Percentiles rank a stretch among this genome's conserved stretches.
These are phyloP conservation scores for Pterostichus niger DNA, from an alignment of 2,888 invertebrate species.

Conservation along the genomic window DNA sequence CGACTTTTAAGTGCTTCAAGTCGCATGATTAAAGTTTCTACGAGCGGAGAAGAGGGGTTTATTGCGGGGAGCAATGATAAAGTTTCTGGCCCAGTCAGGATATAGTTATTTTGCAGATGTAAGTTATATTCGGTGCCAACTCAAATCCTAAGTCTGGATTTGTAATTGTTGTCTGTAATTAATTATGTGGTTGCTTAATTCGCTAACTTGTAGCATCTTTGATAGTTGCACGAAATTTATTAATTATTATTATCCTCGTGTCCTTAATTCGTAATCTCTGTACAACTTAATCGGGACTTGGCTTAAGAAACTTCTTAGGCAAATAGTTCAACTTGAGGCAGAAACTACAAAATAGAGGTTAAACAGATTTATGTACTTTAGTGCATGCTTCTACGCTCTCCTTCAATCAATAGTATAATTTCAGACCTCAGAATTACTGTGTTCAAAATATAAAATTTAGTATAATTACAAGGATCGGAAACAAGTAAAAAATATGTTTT, in stretches of 20 bases:
- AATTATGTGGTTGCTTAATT: constrained; percentile 25
- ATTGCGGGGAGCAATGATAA: too few relatives aligned
- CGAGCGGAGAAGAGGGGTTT: too few relatives aligned
- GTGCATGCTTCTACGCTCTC: too few relatives aligned
- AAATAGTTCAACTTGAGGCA: not conserved
- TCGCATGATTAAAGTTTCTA: too few relatives aligned
- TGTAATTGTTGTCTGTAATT: constrained; percentile 15
- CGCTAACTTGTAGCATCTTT: constrained; percentile 14
- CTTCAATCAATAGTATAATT: too few relatives aligned
- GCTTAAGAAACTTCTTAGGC: constrained; percentile 3
- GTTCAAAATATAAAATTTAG: too few relatives aligned
- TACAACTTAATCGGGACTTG: not conserved
- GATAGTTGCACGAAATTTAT: constrained; percentile 3
- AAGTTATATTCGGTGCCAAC: constrained; percentile 3
- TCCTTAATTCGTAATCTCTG: constrained; percentile 19
- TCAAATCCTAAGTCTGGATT: constrained; percentile 19
- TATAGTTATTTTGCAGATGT: not conserved
- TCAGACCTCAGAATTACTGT: too few relatives aligned
- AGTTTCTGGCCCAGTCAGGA: not conserved
- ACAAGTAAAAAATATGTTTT: too few relatives aligned
- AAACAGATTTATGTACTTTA: too few relatives aligned
- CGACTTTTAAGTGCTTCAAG: constrained; percentile 11
- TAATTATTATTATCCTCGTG: constrained; percentile 12
- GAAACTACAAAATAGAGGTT: not conserved
- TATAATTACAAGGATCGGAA: too few relatives aligned